Evolutionary conservation across 2,113 vertebrate species (phyloP).

Genomic region (Macroglossus sobrinus): DNA sequence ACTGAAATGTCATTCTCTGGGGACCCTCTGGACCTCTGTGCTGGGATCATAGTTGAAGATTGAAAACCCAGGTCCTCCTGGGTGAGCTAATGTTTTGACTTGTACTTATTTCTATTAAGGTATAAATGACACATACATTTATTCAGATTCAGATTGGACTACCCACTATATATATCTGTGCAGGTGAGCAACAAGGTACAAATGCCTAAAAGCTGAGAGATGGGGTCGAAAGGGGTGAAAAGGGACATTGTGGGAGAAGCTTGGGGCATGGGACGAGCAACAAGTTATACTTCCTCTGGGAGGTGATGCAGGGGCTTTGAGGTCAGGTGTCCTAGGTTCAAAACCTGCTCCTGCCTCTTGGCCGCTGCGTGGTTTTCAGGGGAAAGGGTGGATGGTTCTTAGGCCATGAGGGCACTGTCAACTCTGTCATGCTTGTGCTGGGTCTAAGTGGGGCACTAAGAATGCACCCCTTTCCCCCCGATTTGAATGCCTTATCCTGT

Average conservation of each 20-base stretch:
- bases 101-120: not conserved
- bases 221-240: not conserved
- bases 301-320: not conserved
- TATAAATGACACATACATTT: not conserved
- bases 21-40: not conserved
- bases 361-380: not conserved
- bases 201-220: not conserved
- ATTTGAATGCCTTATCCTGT: not conserved
- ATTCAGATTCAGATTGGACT: not conserved
- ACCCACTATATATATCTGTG: not conserved
- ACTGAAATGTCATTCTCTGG: accelerated
- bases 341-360: not conserved
- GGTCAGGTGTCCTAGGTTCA: not conserved
- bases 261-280: accelerated
- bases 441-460: not conserved
- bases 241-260: not conserved
- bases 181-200: not conserved
- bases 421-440: not conserved
- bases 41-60: not conserved
- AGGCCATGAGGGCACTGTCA: no score
- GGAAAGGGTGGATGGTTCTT: not conserved
- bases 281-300: not conserved
- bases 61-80: not conserved
- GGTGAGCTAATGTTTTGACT: not conserved
- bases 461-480: no score